Evolutionary conservation across 2,113 vertebrate genomes (phyloP).

Genomic region (Microtus montanus): DNA sequence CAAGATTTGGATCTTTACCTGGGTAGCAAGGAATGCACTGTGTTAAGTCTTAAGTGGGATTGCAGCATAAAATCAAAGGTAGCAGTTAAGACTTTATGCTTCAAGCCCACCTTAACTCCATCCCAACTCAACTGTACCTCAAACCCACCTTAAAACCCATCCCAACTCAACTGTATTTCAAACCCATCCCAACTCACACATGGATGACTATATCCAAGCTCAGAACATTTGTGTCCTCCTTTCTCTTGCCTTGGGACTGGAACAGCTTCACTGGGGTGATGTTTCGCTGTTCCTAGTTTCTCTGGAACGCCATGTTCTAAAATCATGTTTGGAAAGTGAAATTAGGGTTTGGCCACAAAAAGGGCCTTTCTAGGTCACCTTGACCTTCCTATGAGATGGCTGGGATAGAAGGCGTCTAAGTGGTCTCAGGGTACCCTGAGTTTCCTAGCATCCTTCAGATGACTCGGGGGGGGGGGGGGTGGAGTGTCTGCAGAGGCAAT

Average conservation of each 20-base stretch:
- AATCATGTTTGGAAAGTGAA: slow-evolving; percentile 25
- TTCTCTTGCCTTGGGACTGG: neutral
- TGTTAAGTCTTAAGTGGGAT: neutral
- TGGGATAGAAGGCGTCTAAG: neutral
- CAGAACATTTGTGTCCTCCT: neutral
- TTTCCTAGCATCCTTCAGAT: neutral
- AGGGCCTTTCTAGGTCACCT: slow-evolving; percentile 55
- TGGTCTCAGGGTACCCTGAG: neutral
- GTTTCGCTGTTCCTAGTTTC: slow-evolving; percentile 46
- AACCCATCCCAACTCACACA: too few relatives aligned
- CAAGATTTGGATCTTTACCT: neutral
- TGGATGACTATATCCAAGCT: neutral
- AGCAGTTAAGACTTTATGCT: neutral
- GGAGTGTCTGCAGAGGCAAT: neutral
- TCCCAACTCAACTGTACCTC: too few relatives aligned
- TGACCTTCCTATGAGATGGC: slow-evolving; percentile 53
- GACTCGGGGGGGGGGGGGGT: neutral
- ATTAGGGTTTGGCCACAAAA: slow-evolving; percentile 43
- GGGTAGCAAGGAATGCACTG: neutral
- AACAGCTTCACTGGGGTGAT: neutral
- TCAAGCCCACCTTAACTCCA: neutral
- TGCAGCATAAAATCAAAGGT: too few relatives aligned
- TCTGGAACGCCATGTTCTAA: slow-evolving; percentile 37
- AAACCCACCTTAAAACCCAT: too few relatives aligned
- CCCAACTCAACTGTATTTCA: too few relatives aligned